Base-by-base conservation (phyloP, 2,797 vertebrate genomes). In the Pseudotriccus pelzelni region DNA sequence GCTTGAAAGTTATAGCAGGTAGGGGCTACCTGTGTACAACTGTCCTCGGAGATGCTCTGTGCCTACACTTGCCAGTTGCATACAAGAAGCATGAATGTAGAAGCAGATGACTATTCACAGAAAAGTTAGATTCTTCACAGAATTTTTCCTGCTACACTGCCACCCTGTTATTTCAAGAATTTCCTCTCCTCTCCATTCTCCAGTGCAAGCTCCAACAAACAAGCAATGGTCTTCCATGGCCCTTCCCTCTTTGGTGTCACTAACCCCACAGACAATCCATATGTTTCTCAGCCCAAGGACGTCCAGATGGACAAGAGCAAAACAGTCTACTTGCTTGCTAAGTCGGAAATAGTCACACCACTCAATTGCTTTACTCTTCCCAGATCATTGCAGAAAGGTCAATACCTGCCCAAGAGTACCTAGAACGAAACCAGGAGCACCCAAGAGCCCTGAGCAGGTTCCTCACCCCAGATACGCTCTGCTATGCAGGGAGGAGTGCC, bases 11-110 rank as follows among this genome's bases (percentile, higher is more conserved):
- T 23, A 1, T 4, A 53, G 8, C 20, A 46, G 55, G 50, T 37
- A 75, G 12, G 4, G 12, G 16, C 58, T 63, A 76, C 24, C 59
- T 76, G 50, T 28, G 14, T 5, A 1, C 24, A 55, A 12, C 19
- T 37, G 23, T 50, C 30, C 46, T 22, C 32, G 24, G 58, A 84
- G 46, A 6, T 28, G 32, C 14, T 41, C 46, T 64, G 23, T 9
- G 18, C 2, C 2, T 15, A 19, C 14, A 14, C 6, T 6, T 25
- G 7, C 32, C 19, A 19, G n/a, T 1, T 43, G 19, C 16, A 24
- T 5, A 24, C 16, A 62, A 49, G 23, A 60, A 44, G 2, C 12
- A 18, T 2, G 5, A 74, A 59, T 6, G 8, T 22, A 41, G 36
- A 68, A 83, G 39, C 6, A 90, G 59, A 30, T 43, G 17, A 50